These are phyloP conservation scores for Gymnopithys bicolor DNA, from an alignment of 2,797 vertebrate genomes.

Conservation along the genomic window DNA sequence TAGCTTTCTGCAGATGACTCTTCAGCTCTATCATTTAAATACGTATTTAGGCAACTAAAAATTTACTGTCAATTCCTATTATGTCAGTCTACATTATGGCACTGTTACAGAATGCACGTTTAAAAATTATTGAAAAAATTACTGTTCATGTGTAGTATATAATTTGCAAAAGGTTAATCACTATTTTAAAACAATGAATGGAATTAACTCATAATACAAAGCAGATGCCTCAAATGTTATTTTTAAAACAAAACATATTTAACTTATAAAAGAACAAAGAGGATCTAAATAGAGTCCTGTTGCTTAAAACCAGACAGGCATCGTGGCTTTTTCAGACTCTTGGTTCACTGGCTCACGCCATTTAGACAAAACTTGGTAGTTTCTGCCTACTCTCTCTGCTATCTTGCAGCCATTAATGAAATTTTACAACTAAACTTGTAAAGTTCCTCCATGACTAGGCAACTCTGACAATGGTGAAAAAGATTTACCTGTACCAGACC, in stretches of 20 bases:
- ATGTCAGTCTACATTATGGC: conserved; percentile 59
- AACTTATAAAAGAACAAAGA: conserved; percentile 54
- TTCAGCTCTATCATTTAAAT: conserved; percentile 39
- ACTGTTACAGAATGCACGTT: conserved; percentile 52
- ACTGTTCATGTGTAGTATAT: conserved; percentile 45
- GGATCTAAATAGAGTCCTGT: neutral
- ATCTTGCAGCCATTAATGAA: conserved; percentile 24
- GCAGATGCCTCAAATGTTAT: conserved; percentile 39
- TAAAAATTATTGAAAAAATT: conserved; percentile 66
- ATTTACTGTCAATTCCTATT: conserved; percentile 66
- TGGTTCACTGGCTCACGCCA: neutral
- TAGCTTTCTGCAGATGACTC: conserved; percentile 60
- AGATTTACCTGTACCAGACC: conserved; percentile 48
- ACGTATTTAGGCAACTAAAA: conserved; percentile 61
- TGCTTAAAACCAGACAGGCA: conserved; percentile 23
- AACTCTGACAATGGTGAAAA: neutral
- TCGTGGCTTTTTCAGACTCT: neutral
- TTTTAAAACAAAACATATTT: conserved; percentile 62
- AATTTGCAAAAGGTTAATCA: conserved; percentile 66
- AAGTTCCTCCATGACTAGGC: neutral
- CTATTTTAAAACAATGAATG: conserved; percentile 60
- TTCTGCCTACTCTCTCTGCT: conserved; percentile 8
- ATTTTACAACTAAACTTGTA: conserved; percentile 25
- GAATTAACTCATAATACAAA: conserved; percentile 63
- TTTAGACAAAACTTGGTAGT: conserved; percentile 10